Evolutionary conservation across 37 sponge, comb jelly and placozoan genomes (phyloP).

Genomic region (Chondrilla cf. caribensis): DNA sequence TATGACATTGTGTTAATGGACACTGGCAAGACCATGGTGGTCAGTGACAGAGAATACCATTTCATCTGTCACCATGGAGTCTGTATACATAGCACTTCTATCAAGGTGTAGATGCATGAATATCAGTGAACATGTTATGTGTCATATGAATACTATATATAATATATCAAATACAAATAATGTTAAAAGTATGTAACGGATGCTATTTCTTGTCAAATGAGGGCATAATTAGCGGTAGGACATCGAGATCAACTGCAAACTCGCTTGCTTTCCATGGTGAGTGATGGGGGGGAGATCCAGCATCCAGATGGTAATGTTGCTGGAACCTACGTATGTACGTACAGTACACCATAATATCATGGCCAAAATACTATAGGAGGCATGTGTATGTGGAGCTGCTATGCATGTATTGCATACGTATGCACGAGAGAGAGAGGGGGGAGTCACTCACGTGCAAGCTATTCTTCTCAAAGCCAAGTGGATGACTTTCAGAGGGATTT

Average conservation of each 20-base stretch:
- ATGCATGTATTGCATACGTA: background rate
- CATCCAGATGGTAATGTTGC: background rate
- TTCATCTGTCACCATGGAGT: no score
- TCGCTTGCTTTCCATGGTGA: conserved; percentile 15
- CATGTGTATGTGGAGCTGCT: background rate
- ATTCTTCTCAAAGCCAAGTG: background rate
- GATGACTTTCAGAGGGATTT: background rate
- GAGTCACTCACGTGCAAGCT: conserved; percentile 4
- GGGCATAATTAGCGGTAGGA: background rate
- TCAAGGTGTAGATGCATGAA: no score
- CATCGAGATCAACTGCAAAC: background rate
- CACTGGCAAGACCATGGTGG: no score
- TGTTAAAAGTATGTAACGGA: no score
- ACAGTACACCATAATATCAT: background rate
- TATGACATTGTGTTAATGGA: no score
- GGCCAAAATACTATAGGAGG: background rate
- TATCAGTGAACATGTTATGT: no score
- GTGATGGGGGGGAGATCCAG: background rate
- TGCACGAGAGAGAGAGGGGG: background rate
- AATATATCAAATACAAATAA: no score
- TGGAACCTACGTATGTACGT: background rate
- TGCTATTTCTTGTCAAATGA: background rate
- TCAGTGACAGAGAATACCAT: no score
- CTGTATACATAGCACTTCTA: no score
- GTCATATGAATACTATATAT: no score